phyloP scores from a whole-genome alignment of 1,140 invertebrate genomes.

The Chrysoperla carnea region DNA sequence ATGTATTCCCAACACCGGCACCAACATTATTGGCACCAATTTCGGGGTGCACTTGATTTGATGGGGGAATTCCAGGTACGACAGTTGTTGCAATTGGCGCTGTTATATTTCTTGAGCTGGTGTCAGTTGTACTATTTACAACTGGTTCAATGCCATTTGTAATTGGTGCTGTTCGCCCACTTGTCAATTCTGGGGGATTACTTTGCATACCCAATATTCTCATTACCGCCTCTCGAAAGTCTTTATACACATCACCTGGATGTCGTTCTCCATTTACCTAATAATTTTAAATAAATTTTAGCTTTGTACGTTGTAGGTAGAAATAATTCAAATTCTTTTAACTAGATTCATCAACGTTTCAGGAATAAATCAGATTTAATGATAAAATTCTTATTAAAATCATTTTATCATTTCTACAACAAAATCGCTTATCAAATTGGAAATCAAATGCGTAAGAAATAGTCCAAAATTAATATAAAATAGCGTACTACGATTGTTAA shows the following conservation, averaged over 20 bases:
- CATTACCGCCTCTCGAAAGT: constrained; percentile 55
- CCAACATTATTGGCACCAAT: constrained; percentile 16
- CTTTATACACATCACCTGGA: constrained; percentile 62
- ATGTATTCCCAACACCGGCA: constrained; percentile 19
- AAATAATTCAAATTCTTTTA: too few species aligned
- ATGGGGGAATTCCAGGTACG: constrained; percentile 9
- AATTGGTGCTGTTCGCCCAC: constrained; percentile 30
- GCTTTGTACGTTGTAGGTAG: too few species aligned
- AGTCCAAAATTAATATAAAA: too few species aligned
- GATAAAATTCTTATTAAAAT: too few species aligned
- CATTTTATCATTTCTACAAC: too few species aligned
- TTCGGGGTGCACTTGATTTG: constrained; percentile 12
- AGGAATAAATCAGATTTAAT: too few species aligned
- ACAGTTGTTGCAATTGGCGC: constrained; percentile 21
- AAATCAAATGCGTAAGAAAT: too few species aligned
- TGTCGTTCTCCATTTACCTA: constrained; percentile 70
- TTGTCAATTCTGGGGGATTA: constrained; percentile 37
- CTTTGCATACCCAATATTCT: constrained; percentile 47
- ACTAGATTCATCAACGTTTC: too few species aligned
- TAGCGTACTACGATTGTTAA: too few species aligned
- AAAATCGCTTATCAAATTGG: too few species aligned
- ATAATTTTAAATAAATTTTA: too few species aligned
- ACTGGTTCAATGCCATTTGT: constrained; percentile 30
- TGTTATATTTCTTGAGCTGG: constrained; percentile 34
- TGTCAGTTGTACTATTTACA: constrained; percentile 33